Percentiles rank a stretch among this genome's conserved stretches.
Conservation (phyloP, 64 coral and sea anemone species). For the Pachyseris speciosa region DNA sequence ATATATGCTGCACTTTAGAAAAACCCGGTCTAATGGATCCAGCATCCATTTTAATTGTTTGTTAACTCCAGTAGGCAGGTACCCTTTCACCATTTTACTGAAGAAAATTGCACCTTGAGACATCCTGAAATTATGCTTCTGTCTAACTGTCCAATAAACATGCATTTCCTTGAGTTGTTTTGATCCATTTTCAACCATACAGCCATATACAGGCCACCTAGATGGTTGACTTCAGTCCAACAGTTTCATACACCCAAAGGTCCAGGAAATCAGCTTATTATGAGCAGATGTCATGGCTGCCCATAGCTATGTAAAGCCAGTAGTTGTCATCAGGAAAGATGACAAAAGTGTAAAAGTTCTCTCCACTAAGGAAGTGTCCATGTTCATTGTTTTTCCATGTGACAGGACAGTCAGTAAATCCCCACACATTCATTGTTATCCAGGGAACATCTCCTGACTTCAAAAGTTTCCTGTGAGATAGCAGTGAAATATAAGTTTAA, state of each 20-base stretch:
- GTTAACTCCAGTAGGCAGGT: too few species aligned
- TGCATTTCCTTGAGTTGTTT: too few species aligned
- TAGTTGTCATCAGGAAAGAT: slow-evolving; percentile 82
- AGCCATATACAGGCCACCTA: too few species aligned
- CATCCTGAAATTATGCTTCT: too few species aligned
- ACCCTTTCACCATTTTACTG: too few species aligned
- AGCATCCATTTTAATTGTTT: too few species aligned
- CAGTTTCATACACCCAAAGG: neutral
- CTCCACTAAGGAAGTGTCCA: slow-evolving; percentile 72
- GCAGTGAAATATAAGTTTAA: neutral
- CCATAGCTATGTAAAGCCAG: slow-evolving; percentile 83
- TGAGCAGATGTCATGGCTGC: slow-evolving; percentile 75
- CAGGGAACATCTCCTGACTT: slow-evolving; percentile 66
- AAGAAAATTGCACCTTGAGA: too few species aligned
- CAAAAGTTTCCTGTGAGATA: slow-evolving; percentile 53
- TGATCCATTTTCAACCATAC: too few species aligned
- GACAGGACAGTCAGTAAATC: slow-evolving; percentile 90
- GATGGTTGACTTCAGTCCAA: too few species aligned
- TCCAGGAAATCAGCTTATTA: slow-evolving; percentile 10
- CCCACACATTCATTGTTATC: slow-evolving; percentile 87
- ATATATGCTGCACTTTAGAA: too few species aligned
- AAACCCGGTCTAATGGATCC: too few species aligned
- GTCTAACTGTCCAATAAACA: too few species aligned
- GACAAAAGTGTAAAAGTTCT: slow-evolving; percentile 93
- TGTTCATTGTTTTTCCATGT: slow-evolving; percentile 89